These are phyloP conservation scores for Antechinus flavipes DNA, from an alignment of 2,113 vertebrate genomes.

Conservation along the genomic window DNA sequence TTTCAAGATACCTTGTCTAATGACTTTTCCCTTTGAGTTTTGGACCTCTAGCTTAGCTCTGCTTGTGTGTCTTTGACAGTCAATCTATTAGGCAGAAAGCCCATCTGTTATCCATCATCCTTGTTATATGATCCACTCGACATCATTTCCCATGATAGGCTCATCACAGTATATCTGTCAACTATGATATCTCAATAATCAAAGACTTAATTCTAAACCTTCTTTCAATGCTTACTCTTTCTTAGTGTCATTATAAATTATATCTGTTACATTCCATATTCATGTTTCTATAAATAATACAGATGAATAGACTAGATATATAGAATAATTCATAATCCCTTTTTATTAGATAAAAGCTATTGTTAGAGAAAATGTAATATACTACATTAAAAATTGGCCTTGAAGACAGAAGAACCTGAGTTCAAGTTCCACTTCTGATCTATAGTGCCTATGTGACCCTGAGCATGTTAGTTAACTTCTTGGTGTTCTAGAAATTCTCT, in stretches of 20 bases:
- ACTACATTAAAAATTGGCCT: background rate
- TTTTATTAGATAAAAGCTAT: background rate
- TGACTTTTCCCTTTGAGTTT: background rate
- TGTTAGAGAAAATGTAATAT: background rate
- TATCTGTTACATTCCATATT: background rate
- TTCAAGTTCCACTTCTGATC: background rate
- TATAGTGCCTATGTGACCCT: background rate
- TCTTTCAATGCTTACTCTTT: background rate
- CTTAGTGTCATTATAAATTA: background rate
- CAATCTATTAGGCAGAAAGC: background rate
- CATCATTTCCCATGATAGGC: background rate
- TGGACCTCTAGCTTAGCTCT: background rate
- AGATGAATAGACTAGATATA: background rate
- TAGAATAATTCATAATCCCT: background rate
- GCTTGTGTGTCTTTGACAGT: background rate
- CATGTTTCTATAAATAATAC: background rate
- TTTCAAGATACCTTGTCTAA: background rate
- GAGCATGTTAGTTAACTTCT: background rate
- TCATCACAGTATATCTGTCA: background rate
- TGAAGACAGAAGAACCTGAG: background rate
- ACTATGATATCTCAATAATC: background rate
- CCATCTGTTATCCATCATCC: conserved; percentile 1
- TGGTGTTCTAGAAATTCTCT: background rate
- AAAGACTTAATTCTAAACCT: background rate
- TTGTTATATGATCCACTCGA: background rate